These are phyloP conservation scores for Epicauta chinensis DNA, from an alignment of 1,140 invertebrate genomes.

Conservation along the genomic window DNA sequence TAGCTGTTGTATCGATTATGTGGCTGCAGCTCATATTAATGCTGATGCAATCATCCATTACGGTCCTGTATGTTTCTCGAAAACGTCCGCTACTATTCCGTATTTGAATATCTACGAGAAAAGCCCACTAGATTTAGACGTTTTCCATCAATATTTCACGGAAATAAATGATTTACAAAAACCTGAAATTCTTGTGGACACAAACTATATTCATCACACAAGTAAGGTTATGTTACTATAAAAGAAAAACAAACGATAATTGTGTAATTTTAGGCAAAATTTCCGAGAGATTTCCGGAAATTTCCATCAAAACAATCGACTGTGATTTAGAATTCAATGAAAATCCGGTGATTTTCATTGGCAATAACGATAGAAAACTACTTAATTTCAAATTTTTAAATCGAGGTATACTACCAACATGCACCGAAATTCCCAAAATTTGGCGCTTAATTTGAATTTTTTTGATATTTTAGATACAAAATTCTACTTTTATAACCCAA, in stretches of 20 bases:
- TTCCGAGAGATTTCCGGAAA: conserved; percentile 30
- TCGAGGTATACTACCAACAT: too few species aligned
- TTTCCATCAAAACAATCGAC: conserved; percentile 22
- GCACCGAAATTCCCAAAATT: too few species aligned
- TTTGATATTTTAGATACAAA: conserved; percentile 39
- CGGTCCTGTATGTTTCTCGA: conserved; percentile 80
- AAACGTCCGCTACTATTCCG: conserved; percentile 60
- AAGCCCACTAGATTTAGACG: conserved; percentile 45
- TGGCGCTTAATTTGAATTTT: conserved; percentile 33
- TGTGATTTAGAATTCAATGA: conserved; percentile 10
- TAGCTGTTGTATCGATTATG: conserved; percentile 90
- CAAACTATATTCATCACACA: conserved; percentile 25
- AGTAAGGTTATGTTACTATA: conserved; percentile 17
- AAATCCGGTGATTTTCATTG: conserved; percentile 27
- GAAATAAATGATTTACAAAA: conserved; percentile 6
- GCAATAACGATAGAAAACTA: conserved; percentile 30
- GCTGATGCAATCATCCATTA: conserved; percentile 86
- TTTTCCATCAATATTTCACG: conserved; percentile 14
- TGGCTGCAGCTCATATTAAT: conserved; percentile 79
- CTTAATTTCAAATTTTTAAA: conserved; percentile 30
- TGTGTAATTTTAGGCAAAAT: conserved; percentile 8
- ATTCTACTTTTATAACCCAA: conserved; percentile 48
- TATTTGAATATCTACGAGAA: conserved; percentile 67
- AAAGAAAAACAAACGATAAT: not conserved
- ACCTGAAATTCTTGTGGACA: conserved; percentile 28